Base-by-base conservation (phyloP, 2,888 invertebrate species). In the Cenopis cana region DNA sequence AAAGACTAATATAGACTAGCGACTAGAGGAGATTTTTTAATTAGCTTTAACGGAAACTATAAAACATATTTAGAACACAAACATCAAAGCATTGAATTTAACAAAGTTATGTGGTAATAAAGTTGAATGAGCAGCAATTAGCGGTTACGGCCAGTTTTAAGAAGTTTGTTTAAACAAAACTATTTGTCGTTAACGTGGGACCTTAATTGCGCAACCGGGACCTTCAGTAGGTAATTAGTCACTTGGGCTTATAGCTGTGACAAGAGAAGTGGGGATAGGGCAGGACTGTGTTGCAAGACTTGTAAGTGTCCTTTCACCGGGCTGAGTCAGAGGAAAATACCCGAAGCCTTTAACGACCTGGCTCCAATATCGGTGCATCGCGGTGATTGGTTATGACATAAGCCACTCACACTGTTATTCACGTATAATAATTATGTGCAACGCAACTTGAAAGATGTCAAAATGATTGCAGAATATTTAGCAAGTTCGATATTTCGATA, bases 241-340 rank as follows among this genome's bases (percentile, higher is more conserved):
- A 64, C 54, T 20, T 54, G 38, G 20, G 54, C 62, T 36, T 33
- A 36, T 46, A 60, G 33, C 36, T 52, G 52, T 52, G 36, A 62
- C 20, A 52, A 64, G 64, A 52, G 18, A 14, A 14, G 64, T 29
- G 38, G 64, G 38, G 64, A 52, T 20, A 54, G 64, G 52, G 52
- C 61, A 49, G 52, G 52, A 36, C 36, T 18, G 52, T 64, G 52
- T 64, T 36, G 64, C 64, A 64, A n/a, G n/a, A n/a, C n/a, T n/a
- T n/a, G n/a, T n/a, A n/a, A 64, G 64, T 64, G 54, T 64, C 64
- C 38, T 64, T 64, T 64, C 64, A 54, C 54, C 6, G 38, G 49
- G 14, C 64, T 54, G 64, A 36, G n/a, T 64, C 64, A 64, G 24
- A 38, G 64, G 64, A 64, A 64, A 64, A 64, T 54, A 64, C 64